A percentile compares a stretch with the other conserved stretches of the same genome.
These are phyloP conservation scores for Callimorpha dominula DNA, from an alignment of 2,888 invertebrate genomes.

Conservation along the genomic window DNA sequence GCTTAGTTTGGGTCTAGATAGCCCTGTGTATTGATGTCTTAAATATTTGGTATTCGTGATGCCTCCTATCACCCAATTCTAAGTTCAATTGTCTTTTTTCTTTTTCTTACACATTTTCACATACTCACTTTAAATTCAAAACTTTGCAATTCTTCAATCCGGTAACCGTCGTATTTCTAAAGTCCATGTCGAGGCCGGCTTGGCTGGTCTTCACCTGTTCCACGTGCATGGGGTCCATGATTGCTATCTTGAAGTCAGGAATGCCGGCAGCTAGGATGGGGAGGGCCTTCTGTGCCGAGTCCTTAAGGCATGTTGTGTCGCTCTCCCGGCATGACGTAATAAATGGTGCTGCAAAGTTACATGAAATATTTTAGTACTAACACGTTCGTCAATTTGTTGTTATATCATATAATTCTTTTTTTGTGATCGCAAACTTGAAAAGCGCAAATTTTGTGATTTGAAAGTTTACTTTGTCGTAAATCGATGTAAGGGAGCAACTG, in stretches of 20 bases:
- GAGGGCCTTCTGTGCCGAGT: slow-evolving; percentile 68
- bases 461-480: too few species aligned
- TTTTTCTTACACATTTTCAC: neutral
- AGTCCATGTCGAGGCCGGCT: slow-evolving; percentile 73
- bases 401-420: too few species aligned
- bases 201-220: slow-evolving; percentile 63
- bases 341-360: slow-evolving; percentile 58
- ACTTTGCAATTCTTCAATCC: slow-evolving; percentile 72
- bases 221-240: slow-evolving; percentile 74
- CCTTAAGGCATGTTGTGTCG: slow-evolving; percentile 64
- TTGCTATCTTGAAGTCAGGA: slow-evolving; percentile 63
- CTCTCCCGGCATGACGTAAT: slow-evolving; percentile 67
- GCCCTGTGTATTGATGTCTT: too few species aligned
- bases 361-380: neutral
- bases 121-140: slow-evolving; percentile 65
- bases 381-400: too few species aligned
- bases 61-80: too few species aligned
- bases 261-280: slow-evolving; percentile 69
- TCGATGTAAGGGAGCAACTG: too few species aligned
- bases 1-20: too few species aligned
- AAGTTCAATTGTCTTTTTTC: too few species aligned
- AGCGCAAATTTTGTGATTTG: too few species aligned
- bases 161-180: slow-evolving; percentile 69
- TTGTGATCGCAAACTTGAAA: too few species aligned
- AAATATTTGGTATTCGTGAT: too few species aligned